Conservation (phyloP, 2,797 vertebrate species). For the Myotis planiceps region DNA sequence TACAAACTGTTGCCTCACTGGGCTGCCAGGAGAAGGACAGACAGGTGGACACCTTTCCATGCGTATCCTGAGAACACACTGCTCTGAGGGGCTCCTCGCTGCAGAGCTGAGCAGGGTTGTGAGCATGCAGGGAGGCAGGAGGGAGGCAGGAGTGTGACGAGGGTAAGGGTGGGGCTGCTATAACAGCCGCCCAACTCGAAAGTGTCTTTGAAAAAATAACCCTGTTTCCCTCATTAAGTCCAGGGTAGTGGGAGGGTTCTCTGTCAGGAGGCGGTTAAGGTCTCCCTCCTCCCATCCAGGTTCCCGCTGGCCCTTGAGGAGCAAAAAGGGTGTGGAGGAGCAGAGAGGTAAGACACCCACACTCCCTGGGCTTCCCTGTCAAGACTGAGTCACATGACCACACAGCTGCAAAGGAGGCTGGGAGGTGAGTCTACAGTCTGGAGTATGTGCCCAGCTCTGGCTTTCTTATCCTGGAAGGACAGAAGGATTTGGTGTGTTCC, state of each 20-base stretch:
- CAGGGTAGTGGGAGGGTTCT: rapidly evolving
- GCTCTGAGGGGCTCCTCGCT: background rate
- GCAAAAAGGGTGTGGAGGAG: too few species aligned
- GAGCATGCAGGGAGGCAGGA: background rate
- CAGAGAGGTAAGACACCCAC: background rate
- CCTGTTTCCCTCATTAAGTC: background rate
- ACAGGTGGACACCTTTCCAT: rapidly evolving
- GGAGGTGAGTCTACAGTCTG: background rate
- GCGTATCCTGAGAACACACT: rapidly evolving
- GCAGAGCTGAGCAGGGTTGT: background rate
- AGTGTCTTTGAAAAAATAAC: background rate
- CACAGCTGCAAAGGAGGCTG: background rate
- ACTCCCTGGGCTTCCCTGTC: too few species aligned
- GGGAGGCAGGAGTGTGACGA: background rate
- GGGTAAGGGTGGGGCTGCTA: background rate
- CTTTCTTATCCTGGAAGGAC: background rate
- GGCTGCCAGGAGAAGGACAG: background rate
- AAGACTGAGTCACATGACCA: background rate
- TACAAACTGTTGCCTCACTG: background rate
- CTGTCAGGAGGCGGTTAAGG: background rate
- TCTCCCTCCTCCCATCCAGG: background rate
- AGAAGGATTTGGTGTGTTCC: background rate
- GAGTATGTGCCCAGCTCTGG: too few species aligned
- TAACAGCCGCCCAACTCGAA: background rate
- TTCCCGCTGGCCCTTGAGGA: too few species aligned